Evolutionary conservation across 2,888 invertebrate genomes (phyloP).

Genomic region (Lithosia quadra): DNA sequence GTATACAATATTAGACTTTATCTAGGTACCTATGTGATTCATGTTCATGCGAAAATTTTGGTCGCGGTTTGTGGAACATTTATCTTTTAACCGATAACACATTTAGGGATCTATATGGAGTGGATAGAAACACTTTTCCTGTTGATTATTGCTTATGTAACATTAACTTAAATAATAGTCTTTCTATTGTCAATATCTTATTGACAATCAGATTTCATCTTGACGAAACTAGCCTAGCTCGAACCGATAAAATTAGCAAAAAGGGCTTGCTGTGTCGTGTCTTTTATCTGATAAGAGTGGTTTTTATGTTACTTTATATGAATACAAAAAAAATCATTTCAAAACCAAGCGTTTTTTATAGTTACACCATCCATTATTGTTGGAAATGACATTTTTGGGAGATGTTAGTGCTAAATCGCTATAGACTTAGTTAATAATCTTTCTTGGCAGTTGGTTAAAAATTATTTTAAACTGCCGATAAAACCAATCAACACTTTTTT

Average conservation of each 20-base stretch:
- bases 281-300: not conserved
- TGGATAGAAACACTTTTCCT: not conserved
- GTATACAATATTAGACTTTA: constrained; percentile 15
- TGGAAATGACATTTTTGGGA: not conserved
- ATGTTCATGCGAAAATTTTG: constrained; percentile 43
- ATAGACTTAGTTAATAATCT: too few relatives aligned
- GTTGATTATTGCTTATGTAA: not conserved
- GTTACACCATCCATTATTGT: not conserved
- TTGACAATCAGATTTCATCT: not conserved
- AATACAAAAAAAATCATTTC: not conserved
- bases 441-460: too few relatives aligned
- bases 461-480: too few relatives aligned
- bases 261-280: not conserved
- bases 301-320: not conserved
- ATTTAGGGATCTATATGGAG: constrained; percentile 17
- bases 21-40: constrained; percentile 30
- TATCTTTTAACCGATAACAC: constrained; percentile 43
- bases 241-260: constrained; percentile 2
- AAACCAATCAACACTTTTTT: too few relatives aligned
- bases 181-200: not conserved
- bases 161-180: not conserved
- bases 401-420: too few relatives aligned
- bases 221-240: not conserved
- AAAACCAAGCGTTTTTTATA: not conserved
- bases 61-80: constrained; percentile 36